Evolutionary conservation across 2,113 vertebrate species (phyloP).

Genomic region (Sturnus vulgaris): DNA sequence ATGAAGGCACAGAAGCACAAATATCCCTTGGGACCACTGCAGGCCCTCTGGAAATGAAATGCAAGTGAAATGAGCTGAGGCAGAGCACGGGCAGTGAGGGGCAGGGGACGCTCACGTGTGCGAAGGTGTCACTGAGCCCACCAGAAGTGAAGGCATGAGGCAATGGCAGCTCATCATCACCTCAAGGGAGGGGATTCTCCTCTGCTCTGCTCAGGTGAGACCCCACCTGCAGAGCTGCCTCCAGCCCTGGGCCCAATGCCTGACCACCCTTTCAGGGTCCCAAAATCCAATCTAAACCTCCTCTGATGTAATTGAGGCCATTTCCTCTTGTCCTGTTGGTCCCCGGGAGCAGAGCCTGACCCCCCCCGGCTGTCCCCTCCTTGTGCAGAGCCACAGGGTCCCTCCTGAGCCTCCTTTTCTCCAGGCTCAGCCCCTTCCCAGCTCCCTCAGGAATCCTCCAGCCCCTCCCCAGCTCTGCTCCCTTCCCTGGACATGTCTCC

Average conservation of each 20-base stretch:
- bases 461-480: not conserved
- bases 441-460: not conserved
- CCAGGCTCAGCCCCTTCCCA: not conserved
- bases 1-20: not conserved
- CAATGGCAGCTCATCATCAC: not conserved
- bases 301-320: fast-evolving
- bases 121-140: not conserved
- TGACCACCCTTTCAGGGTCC: too few relatives aligned
- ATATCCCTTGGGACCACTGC: fast-evolving
- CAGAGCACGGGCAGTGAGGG: fast-evolving
- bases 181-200: not conserved
- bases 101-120: fast-evolving
- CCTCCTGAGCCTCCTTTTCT: not conserved
- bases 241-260: not conserved
- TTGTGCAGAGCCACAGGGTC: not conserved
- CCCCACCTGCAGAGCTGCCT: not conserved
- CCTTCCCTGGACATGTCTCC: fast-evolving
- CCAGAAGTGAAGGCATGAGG: fast-evolving
- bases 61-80: not conserved
- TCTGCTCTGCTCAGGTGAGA: not conserved
- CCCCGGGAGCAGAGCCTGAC: not conserved
- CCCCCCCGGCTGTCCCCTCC: not conserved
- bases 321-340: not conserved
- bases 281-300: not conserved
- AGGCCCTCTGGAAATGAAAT: not conserved